phyloP scores from a whole-genome alignment of 2,113 vertebrate genomes.

The Myiagra hebetior region DNA sequence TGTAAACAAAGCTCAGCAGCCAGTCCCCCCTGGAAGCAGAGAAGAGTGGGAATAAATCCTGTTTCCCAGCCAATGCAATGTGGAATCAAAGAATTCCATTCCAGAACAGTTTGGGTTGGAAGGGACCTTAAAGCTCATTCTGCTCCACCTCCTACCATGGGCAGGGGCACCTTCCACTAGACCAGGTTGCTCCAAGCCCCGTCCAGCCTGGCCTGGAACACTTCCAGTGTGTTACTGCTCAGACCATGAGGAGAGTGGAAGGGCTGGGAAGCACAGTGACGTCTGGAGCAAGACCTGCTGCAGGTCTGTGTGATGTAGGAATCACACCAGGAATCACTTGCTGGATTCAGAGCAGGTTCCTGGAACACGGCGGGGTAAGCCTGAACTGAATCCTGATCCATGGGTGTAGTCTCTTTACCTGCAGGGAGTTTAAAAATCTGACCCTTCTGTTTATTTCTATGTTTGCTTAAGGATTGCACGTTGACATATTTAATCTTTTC shows the following conservation, averaged over 20 bases:
- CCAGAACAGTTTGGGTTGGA: not conserved
- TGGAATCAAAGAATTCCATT: not conserved
- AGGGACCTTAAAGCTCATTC: not conserved
- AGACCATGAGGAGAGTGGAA: not conserved
- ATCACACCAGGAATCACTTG: not conserved
- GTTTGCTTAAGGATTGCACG: not conserved
- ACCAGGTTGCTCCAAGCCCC: not conserved
- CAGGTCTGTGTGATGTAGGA: not conserved
- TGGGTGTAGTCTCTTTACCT: not conserved
- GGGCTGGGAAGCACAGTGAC: not conserved
- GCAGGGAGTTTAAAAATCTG: not conserved
- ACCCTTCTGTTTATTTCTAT: not conserved
- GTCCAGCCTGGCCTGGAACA: not conserved
- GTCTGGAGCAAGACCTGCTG: not conserved
- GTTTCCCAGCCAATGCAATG: not conserved
- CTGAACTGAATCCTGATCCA: not conserved
- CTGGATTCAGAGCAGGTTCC: not conserved
- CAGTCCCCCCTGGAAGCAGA: conserved; percentile 86
- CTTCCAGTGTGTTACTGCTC: not conserved
- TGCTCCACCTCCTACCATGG: not conserved
- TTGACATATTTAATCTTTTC: not conserved
- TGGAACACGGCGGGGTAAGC: not conserved
- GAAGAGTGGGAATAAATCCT: not conserved
- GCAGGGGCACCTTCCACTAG: not conserved
- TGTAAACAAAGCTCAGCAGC: conserved; percentile 94